Evolutionary conservation across 2,888 invertebrate species (phyloP).

Genomic region (Drosophila bunnanda): DNA sequence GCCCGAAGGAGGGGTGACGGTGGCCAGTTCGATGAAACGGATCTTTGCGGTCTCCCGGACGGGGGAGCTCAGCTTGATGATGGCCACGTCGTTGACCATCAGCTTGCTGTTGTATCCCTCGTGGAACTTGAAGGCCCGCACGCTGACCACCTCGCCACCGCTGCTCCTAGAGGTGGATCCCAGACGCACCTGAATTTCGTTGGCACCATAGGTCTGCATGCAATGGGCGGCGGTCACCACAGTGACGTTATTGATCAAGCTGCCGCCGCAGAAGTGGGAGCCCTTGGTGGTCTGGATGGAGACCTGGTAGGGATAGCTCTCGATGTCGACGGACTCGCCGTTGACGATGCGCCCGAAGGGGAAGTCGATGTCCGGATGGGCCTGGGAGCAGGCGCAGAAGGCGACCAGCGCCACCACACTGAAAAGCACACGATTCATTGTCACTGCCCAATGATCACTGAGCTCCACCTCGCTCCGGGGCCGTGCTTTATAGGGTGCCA

Average conservation of each 20-base stretch:
- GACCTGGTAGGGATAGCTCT: slow-evolving; percentile 85
- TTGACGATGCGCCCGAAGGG: slow-evolving; percentile 84
- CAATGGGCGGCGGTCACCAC: slow-evolving; percentile 85
- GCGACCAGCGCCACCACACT: slow-evolving; percentile 55
- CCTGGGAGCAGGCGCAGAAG: slow-evolving; percentile 37
- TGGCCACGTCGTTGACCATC: slow-evolving; percentile 84
- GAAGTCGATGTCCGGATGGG: slow-evolving; percentile 51
- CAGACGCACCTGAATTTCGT: slow-evolving; percentile 78
- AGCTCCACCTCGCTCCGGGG: background rate
- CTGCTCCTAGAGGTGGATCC: slow-evolving; percentile 80
- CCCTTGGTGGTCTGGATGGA: slow-evolving; percentile 81
- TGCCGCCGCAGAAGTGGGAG: slow-evolving; percentile 85
- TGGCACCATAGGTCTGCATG: slow-evolving; percentile 60
- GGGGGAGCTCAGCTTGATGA: slow-evolving; percentile 82
- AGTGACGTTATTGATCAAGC: slow-evolving; percentile 79
- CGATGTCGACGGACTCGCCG: slow-evolving; percentile 83
- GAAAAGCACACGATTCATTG: slow-evolving; percentile 59
- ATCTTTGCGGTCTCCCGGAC: slow-evolving; percentile 64
- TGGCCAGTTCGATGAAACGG: slow-evolving; percentile 70
- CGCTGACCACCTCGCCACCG: slow-evolving; percentile 83
- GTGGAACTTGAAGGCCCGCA: slow-evolving; percentile 76
- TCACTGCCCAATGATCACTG: slow-evolving; percentile 37
- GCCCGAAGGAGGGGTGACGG: slow-evolving; percentile 66
- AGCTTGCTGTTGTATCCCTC: slow-evolving; percentile 78
- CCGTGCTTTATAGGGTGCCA: slow-evolving; percentile 53